Evolutionary conservation across 2,113 vertebrate species (phyloP).

Genomic region (Zapus hudsonius): DNA sequence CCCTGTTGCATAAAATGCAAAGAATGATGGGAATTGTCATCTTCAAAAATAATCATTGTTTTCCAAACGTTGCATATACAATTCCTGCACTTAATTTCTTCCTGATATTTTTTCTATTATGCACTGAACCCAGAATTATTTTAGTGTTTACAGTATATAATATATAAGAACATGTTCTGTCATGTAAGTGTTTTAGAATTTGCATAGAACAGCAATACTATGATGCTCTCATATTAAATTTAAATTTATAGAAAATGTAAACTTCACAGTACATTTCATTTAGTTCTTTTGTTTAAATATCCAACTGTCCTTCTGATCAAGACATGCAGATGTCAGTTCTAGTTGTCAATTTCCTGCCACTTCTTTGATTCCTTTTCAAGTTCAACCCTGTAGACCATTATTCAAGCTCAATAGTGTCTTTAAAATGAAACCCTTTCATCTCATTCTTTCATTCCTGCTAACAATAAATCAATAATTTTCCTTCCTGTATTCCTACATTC

Average conservation of each 20-base stretch:
- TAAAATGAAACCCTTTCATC: not conserved
- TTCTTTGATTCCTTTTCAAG: not conserved
- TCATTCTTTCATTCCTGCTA: not conserved
- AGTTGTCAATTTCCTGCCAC: not conserved
- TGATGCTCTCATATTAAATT: not conserved
- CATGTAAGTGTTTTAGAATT: not conserved
- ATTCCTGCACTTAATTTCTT: not conserved
- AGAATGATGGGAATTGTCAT: not conserved
- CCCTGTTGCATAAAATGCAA: not conserved
- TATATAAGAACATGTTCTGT: not conserved
- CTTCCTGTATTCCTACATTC: not conserved
- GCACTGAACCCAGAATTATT: not conserved
- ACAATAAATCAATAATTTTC: not conserved
- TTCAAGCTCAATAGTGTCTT: not conserved
- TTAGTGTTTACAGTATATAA: not conserved
- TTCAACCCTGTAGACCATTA: not conserved
- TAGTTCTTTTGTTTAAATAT: not conserved
- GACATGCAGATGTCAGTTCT: not conserved
- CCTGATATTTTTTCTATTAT: not conserved
- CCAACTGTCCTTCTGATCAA: slow-evolving; percentile 21
- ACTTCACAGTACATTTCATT: not conserved
- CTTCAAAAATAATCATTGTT: not conserved
- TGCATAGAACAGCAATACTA: not conserved
- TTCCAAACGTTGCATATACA: not conserved
- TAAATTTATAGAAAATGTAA: slow-evolving; percentile 6